Base-by-base conservation (phyloP, 2,113 vertebrate species). In the Melanotaenia duboulayi region DNA sequence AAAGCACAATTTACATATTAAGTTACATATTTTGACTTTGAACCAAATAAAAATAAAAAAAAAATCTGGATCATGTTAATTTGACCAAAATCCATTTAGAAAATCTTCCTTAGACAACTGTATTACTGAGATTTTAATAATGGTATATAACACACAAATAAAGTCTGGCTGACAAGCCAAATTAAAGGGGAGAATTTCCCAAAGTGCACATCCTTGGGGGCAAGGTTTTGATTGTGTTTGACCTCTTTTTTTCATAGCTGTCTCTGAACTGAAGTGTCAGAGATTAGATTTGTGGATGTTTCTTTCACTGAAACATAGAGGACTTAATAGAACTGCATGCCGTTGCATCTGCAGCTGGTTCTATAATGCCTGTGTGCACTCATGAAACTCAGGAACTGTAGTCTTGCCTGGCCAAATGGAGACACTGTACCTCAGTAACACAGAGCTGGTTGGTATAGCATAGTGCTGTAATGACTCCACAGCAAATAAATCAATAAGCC, bases 401-500 rank as follows among this genome's bases (percentile, higher is more conserved):
- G 75, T 32, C 65, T 40, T 40, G 20, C 46, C 48, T 23, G 71
- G 59, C 49, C 74, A 73, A 75, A 80, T 76, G 67, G 82, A 82
- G 73, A 82, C 66, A 39, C 50, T 52, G 67, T 75, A 72, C 78
- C 78, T 82, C 71, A 65, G 74, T 63, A 73, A 70, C 78, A 49
- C 65, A 58, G 73, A 71, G 67, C 73, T 17, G 64, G 32, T 35
- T 40, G 80, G 50, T 77, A 46, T 37, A 25, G 75, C 80, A 65
- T 4, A 39, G 74, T 7, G 78, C 71, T 68, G 71, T 84, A 74
- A 76, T 67, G 59, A 78, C 73, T 60, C 73, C 73, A 48, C 72
- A 48, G 76, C 76, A 79, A 82, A 83, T 86, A 83, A 86, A 90
- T 90, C 84, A 81, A 88, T 87, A 73, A 49, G 52, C 71, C 24